Conservation (phyloP, 1,140 invertebrate species). For the Ceratosolen fusciceps region DNA sequence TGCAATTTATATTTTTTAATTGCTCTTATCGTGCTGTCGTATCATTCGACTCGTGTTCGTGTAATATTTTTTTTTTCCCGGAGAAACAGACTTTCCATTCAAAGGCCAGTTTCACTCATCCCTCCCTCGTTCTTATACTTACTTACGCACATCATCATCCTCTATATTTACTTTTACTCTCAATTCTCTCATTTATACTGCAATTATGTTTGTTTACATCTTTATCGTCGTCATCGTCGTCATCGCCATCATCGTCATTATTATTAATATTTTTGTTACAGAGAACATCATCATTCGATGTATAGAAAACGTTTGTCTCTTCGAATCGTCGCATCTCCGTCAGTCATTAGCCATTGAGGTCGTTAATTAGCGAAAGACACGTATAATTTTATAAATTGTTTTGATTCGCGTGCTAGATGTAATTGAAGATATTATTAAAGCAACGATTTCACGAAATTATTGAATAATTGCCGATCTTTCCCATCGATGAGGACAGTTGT, state of each 20-base stretch:
- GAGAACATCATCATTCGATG: constrained; percentile 19
- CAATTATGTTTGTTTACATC: neutral
- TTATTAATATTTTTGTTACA: too few species aligned
- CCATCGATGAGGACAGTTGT: too few species aligned
- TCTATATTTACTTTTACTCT: too few species aligned
- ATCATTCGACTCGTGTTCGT: neutral
- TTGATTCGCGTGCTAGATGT: neutral
- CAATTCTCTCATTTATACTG: neutral
- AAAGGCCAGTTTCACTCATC: constrained; percentile 31
- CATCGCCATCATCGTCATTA: too few species aligned
- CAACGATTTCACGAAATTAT: neutral
- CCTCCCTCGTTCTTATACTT: constrained; percentile 4
- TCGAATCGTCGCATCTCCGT: constrained; percentile 43
- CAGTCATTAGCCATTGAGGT: constrained; percentile 8
- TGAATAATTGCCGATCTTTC: too few species aligned
- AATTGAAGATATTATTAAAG: constrained; percentile 1
- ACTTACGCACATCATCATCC: neutral
- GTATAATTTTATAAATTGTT: neutral
- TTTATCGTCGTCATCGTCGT: too few species aligned
- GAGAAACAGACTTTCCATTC: constrained; percentile 46
- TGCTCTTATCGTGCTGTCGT: neutral
- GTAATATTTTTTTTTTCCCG: constrained; percentile 28
- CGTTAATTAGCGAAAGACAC: constrained; percentile 3
- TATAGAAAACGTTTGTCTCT: constrained; percentile 29
- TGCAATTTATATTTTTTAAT: neutral